Evolutionary conservation across 2,888 invertebrate species (phyloP).

Genomic region (Drosophila glabriapex): DNA sequence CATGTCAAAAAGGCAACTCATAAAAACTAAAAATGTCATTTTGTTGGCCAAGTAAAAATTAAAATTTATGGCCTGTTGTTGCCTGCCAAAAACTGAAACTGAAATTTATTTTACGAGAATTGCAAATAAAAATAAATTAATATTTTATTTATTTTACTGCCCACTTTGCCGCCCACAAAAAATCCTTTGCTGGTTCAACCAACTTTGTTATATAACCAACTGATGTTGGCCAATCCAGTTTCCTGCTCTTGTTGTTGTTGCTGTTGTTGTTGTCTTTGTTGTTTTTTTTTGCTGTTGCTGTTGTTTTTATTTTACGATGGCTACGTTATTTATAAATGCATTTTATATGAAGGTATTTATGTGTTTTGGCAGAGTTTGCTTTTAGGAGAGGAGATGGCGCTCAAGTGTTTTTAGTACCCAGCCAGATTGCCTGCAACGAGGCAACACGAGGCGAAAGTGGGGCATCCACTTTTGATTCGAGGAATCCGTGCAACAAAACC

Average conservation of each 20-base stretch:
- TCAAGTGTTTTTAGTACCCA: constrained; percentile 50
- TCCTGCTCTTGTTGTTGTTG: constrained; percentile 25
- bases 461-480: neutral
- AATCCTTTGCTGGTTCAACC: constrained; percentile 41
- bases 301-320: constrained; percentile 42
- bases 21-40: constrained; percentile 45
- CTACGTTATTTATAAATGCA: constrained; percentile 64
- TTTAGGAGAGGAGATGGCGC: constrained; percentile 24
- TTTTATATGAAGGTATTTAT: constrained; percentile 46
- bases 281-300: constrained; percentile 24
- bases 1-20: constrained; percentile 27
- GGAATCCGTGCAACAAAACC: neutral
- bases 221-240: constrained; percentile 17
- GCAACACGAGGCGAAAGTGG: neutral
- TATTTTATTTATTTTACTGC: constrained; percentile 61
- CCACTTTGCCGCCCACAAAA: constrained; percentile 5
- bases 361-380: constrained; percentile 10
- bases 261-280: constrained; percentile 36
- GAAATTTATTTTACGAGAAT: constrained; percentile 61
- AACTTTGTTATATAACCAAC: constrained; percentile 65
- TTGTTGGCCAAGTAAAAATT: constrained; percentile 58
- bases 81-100: constrained; percentile 17
- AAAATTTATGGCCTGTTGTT: constrained; percentile 56
- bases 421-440: neutral
- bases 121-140: constrained; percentile 71